Evolutionary conservation across 2,888 invertebrate species (phyloP).

Genomic region (Platycnemis pennipes): DNA sequence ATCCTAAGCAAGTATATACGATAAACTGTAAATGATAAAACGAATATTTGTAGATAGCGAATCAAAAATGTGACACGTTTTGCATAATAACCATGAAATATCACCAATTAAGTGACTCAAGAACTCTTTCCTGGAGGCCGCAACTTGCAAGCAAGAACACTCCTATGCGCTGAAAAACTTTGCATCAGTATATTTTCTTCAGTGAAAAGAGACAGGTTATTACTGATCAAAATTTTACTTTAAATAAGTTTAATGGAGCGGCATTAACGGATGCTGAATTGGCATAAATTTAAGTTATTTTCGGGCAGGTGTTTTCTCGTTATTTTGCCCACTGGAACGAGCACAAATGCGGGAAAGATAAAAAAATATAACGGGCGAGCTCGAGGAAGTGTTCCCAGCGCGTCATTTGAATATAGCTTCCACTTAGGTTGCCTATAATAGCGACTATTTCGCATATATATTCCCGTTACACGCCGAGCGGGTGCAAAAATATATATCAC

Average conservation of each 20-base stretch:
- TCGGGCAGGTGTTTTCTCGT: conserved; percentile 56
- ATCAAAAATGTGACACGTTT: too few relatives aligned
- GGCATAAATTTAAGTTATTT: conserved; percentile 25
- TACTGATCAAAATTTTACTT: not conserved
- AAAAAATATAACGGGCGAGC: not conserved
- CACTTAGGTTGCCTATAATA: conserved; percentile 59
- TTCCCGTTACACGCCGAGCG: not conserved
- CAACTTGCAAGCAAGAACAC: too few relatives aligned
- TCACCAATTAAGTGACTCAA: too few relatives aligned
- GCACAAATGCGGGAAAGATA: not conserved
- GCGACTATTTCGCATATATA: conserved; percentile 32
- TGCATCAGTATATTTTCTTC: too few relatives aligned
- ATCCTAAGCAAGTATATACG: too few relatives aligned
- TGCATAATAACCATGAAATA: too few relatives aligned
- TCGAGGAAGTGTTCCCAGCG: not conserved
- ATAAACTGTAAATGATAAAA: too few relatives aligned
- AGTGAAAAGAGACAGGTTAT: not conserved
- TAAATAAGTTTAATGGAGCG: conserved; percentile 50
- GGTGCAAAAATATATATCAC: conserved; percentile 28
- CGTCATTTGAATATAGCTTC: conserved; percentile 59
- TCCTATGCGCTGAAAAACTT: too few relatives aligned
- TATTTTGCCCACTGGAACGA: conserved; percentile 7
- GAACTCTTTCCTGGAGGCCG: too few relatives aligned
- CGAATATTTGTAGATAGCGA: too few relatives aligned
- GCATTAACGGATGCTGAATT: conserved; percentile 34